Evolutionary conservation across 1,140 invertebrate genomes (phyloP).

Genomic region (Caenorhabditis inopinata): DNA sequence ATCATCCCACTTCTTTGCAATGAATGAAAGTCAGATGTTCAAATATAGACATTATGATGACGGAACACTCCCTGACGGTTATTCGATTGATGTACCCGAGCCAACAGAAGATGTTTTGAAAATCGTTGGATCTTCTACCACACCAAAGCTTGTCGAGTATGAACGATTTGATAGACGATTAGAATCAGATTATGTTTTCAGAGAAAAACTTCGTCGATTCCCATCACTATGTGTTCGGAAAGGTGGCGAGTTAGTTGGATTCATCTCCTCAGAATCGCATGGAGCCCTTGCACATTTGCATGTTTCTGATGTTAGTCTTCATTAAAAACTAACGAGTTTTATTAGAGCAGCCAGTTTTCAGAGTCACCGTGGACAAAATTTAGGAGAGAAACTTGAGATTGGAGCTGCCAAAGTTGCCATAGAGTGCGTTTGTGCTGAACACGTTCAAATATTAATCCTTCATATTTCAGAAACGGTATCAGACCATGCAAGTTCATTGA

Average conservation of each 20-base stretch:
- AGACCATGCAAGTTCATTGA: conserved; percentile 15
- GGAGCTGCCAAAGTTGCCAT: conserved; percentile 19
- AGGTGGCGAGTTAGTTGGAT: neutral
- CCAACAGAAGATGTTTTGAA: neutral
- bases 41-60: neutral
- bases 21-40: conserved; percentile 25
- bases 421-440: neutral
- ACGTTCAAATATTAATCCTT: too few species aligned
- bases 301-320: neutral
- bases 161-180: neutral
- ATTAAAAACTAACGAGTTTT: too few species aligned
- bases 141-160: neutral
- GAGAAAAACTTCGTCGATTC: conserved; percentile 12
- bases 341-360: neutral
- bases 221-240: conserved; percentile 6
- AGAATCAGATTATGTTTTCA: neutral
- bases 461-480: neutral
- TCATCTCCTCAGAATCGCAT: conserved; percentile 6
- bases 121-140: neutral
- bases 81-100: neutral
- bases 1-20: conserved; percentile 23
- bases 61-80: neutral
- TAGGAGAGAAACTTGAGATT: conserved; percentile 5
- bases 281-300: neutral
- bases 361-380: neutral